Percentiles rank a stretch among this genome's conserved stretches.
These are phyloP conservation scores for Drosophila tropicalis DNA, from an alignment of 1,140 invertebrate species.

Conservation along the genomic window DNA sequence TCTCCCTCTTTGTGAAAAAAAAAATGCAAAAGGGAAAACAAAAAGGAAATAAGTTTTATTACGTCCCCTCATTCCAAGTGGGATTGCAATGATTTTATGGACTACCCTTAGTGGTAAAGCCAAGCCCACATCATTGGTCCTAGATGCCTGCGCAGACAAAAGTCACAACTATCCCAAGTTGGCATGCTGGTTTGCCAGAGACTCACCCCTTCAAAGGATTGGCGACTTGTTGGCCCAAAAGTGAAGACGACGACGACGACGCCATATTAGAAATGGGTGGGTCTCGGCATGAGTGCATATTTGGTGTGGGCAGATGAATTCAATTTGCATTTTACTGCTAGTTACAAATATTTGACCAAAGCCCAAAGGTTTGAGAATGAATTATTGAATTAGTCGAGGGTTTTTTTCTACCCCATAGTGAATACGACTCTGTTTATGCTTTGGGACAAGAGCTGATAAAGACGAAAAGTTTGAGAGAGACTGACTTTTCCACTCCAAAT, in stretches of 20 bases:
- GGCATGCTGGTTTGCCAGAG: constrained; percentile 44
- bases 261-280: constrained; percentile 64
- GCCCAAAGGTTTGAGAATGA: constrained; percentile 38
- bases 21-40: neutral
- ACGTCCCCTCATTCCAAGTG: neutral
- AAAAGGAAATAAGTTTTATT: constrained; percentile 61
- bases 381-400: constrained; percentile 69
- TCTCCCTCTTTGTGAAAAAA: too few relatives aligned
- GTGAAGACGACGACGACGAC: constrained; percentile 50
- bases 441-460: neutral
- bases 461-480: neutral
- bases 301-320: constrained; percentile 44
- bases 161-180: constrained; percentile 79
- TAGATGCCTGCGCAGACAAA: constrained; percentile 59
- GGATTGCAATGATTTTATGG: constrained; percentile 19
- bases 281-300: neutral
- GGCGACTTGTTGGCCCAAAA: constrained; percentile 68
- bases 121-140: constrained; percentile 62
- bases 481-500: constrained; percentile 1
- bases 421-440: too few relatives aligned
- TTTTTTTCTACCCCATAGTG: constrained; percentile 18
- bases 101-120: constrained; percentile 45
- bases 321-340: constrained; percentile 76
- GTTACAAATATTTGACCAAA: constrained; percentile 70
- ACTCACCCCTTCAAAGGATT: constrained; percentile 7